Percentiles rank a stretch among this genome's conserved stretches.
phyloP scores from a whole-genome alignment of 2,888 invertebrate species.

The Melanostoma scalare region DNA sequence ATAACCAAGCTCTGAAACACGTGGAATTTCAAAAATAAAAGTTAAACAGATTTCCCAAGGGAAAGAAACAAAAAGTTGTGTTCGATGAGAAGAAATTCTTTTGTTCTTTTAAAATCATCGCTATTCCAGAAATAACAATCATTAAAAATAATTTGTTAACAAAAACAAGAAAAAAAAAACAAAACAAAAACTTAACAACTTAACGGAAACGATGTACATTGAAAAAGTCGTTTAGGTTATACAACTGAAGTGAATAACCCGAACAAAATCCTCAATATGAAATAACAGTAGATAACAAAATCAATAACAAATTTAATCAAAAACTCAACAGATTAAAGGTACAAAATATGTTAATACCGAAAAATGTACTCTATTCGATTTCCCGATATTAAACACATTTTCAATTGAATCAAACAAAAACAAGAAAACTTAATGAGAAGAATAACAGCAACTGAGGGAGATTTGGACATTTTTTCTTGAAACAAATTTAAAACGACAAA shows the following conservation, averaged over 20 bases:
- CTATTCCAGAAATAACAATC: slow-evolving; percentile 12
- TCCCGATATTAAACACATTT: slow-evolving; percentile 33
- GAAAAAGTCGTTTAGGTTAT: slow-evolving; percentile 43
- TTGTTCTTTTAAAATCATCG: slow-evolving; percentile 3
- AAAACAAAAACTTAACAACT: slow-evolving; percentile 51
- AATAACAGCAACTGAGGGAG: slow-evolving; percentile 10
- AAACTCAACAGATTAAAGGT: slow-evolving; percentile 2
- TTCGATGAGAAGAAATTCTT: slow-evolving; percentile 37
- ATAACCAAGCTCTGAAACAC: slow-evolving; percentile 17
- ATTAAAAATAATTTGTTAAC: slow-evolving; percentile 61
- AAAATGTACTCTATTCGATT: background rate
- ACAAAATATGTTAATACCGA: slow-evolving; percentile 35
- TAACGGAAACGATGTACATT: slow-evolving; percentile 14
- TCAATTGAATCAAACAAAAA: background rate
- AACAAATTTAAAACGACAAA: background rate
- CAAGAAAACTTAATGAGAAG: slow-evolving; percentile 8
- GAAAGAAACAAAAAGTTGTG: slow-evolving; percentile 13
- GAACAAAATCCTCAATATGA: slow-evolving; percentile 46
- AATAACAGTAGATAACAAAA: slow-evolving; percentile 31
- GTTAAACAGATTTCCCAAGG: too few species aligned
- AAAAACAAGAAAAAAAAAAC: slow-evolving; percentile 26
- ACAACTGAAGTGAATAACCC: slow-evolving; percentile 12
- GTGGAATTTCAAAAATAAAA: slow-evolving; percentile 33
- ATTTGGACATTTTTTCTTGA: slow-evolving; percentile 25
- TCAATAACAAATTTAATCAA: slow-evolving; percentile 26